Conservation (phyloP, 2,888 invertebrate species). For the Belgica antarctica region DNA sequence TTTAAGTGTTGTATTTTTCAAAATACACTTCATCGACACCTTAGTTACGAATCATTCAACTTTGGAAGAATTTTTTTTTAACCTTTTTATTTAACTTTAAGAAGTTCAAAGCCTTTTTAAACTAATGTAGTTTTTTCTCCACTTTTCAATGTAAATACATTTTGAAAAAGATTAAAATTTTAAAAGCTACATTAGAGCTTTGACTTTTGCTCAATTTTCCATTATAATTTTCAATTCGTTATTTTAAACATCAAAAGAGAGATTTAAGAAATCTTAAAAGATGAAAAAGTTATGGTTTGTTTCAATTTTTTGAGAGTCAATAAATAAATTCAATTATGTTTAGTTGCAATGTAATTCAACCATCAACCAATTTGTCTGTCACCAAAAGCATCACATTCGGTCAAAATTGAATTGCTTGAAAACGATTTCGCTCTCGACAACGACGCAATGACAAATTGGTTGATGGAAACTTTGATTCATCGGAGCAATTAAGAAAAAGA, state of each 20-base stretch:
- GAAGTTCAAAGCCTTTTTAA: background rate
- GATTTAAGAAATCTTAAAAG: constrained; percentile 28
- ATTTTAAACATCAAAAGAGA: constrained; percentile 34
- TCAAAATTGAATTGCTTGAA: no score
- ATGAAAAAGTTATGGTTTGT: background rate
- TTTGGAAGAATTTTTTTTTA: background rate
- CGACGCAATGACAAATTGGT: background rate
- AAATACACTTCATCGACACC: background rate
- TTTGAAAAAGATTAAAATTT: constrained; percentile 21
- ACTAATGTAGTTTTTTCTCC: constrained; percentile 35
- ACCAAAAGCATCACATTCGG: no score
- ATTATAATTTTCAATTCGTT: constrained; percentile 42
- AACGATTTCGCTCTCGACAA: no score
- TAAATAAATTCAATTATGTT: background rate
- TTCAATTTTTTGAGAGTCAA: background rate
- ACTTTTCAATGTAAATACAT: constrained; percentile 1
- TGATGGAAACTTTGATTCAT: constrained; percentile 6
- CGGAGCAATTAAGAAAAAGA: background rate
- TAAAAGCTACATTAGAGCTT: constrained; percentile 35
- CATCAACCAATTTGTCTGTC: background rate
- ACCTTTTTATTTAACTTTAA: background rate
- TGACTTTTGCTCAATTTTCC: background rate
- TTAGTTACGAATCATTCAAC: constrained; percentile 6
- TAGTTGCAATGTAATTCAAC: background rate
- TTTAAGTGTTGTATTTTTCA: background rate